A percentile compares a stretch with the other conserved stretches of the same genome.
Conservation (phyloP, 2,888 invertebrate genomes). For the Creontiades dilutus region DNA sequence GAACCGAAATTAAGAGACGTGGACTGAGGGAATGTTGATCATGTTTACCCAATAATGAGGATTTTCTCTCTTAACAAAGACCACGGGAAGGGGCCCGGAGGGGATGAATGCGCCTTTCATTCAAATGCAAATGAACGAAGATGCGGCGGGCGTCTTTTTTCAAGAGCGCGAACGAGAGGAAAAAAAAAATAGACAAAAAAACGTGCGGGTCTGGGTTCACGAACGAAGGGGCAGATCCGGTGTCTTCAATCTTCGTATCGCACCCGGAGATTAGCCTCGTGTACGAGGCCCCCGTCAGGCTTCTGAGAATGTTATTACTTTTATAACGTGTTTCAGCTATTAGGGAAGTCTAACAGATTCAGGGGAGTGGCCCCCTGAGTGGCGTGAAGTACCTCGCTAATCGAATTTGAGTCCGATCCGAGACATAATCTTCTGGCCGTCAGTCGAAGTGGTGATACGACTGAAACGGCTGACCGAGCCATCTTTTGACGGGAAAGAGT, state of each 20-base stretch:
- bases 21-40: neutral
- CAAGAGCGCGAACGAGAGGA: constrained; percentile 10
- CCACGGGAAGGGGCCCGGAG: neutral
- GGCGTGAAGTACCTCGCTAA: constrained; percentile 2
- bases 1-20: neutral
- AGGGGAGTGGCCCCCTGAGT: neutral
- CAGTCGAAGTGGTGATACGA: constrained; percentile 3
- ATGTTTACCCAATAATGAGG: neutral
- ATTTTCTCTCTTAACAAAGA: neutral
- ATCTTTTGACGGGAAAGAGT: neutral
- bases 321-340: constrained; percentile 35
- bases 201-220: constrained; percentile 38
- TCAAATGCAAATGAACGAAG: constrained; percentile 33
- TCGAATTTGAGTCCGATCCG: constrained; percentile 32
- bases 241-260: constrained; percentile 39
- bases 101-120: constrained; percentile 23
- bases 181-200: neutral
- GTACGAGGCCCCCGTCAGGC: constrained; percentile 30
- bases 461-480: neutral
- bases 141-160: neutral
- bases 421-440: constrained; percentile 25
- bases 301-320: constrained; percentile 27
- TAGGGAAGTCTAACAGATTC: constrained; percentile 29
- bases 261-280: constrained; percentile 40
- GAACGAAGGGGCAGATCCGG: constrained; percentile 20